phyloP scores from a whole-genome alignment of 2,888 invertebrate genomes.

The Spisula subtruncata region DNA sequence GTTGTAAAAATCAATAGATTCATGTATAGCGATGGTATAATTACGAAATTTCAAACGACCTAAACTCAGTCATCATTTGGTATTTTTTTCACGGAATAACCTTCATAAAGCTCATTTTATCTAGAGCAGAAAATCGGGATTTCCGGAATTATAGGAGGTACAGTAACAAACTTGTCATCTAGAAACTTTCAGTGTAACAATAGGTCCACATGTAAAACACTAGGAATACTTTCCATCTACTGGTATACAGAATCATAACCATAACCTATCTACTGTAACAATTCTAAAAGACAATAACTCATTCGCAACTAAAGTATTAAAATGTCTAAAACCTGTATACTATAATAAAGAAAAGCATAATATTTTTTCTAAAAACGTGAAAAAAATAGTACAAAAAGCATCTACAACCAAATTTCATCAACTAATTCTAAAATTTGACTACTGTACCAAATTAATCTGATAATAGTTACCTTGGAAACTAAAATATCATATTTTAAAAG shows the following conservation, averaged over 20 bases:
- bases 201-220: not conserved
- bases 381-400: not conserved
- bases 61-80: too few species aligned
- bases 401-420: not conserved
- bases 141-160: not conserved
- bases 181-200: not conserved
- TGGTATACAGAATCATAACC: too few species aligned
- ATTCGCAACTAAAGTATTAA: not conserved
- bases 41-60: too few species aligned
- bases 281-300: not conserved
- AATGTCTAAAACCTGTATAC: not conserved
- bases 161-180: not conserved
- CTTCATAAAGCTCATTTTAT: too few species aligned
- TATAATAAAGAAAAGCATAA: not conserved
- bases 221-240: not conserved
- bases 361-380: not conserved
- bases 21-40: too few species aligned
- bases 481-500: constrained; percentile 13
- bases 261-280: not conserved
- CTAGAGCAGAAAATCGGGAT: too few species aligned
- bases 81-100: too few species aligned
- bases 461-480: constrained; percentile 7
- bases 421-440: not conserved
- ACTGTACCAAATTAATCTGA: not conserved
- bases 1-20: too few species aligned